Conservation (phyloP, 2,797 vertebrate genomes). For the Crax fasciolata region DNA sequence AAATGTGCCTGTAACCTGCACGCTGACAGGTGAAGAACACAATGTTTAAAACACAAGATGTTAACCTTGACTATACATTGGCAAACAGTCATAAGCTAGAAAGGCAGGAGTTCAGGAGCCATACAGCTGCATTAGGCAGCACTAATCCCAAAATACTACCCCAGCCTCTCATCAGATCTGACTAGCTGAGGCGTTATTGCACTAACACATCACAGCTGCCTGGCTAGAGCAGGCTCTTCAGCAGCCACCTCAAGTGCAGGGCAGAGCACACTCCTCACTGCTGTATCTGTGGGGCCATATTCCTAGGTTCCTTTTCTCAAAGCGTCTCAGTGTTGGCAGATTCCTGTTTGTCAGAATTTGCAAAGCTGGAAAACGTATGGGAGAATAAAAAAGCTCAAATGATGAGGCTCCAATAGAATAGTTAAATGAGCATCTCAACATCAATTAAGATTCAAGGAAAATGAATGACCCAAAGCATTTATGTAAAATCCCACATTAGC, state of each 20-base stretch:
- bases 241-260: neutral
- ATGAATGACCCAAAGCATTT: neutral
- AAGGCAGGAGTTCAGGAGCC: neutral
- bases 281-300: neutral
- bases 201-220: neutral
- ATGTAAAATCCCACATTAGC: neutral
- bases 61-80: neutral
- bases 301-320: neutral
- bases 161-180: neutral
- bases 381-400: neutral
- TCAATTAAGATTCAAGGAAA: neutral
- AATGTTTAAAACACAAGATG: neutral
- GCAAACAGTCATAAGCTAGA: neutral
- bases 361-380: neutral
- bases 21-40: neutral
- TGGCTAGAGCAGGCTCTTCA: neutral
- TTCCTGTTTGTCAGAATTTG: neutral
- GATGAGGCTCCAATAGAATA: neutral
- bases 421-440: neutral
- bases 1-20: neutral
- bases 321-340: neutral
- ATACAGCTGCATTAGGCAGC: neutral
- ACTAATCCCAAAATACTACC: neutral
- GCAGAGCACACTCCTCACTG: neutral
- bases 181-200: neutral